phyloP scores from a whole-genome alignment of 2,888 invertebrate species.

The Laspeyria flexula region DNA sequence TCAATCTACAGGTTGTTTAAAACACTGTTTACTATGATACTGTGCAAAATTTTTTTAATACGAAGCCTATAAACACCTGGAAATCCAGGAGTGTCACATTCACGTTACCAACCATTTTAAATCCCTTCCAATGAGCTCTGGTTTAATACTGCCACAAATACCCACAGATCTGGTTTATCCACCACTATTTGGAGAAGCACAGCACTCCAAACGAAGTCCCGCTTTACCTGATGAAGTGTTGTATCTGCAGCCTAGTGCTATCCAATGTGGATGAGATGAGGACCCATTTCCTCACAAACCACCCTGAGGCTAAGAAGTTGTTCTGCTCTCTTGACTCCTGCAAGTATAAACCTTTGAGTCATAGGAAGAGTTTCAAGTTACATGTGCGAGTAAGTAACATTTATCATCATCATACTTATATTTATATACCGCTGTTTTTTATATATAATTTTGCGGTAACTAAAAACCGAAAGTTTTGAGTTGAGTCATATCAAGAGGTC shows the following conservation, averaged over 20 bases:
- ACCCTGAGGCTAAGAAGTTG: conserved; percentile 71
- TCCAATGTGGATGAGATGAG: conserved; percentile 66
- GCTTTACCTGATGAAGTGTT: conserved; percentile 71
- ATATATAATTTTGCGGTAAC: too few species aligned
- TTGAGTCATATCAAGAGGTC: too few species aligned
- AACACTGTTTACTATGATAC: too few species aligned
- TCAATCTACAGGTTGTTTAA: too few species aligned
- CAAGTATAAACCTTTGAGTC: conserved; percentile 72
- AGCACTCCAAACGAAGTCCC: conserved; percentile 33
- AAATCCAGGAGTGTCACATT: too few species aligned
- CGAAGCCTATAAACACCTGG: too few species aligned
- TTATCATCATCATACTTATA: too few species aligned
- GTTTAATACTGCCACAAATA: neutral
- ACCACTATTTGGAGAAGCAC: conserved; percentile 72
- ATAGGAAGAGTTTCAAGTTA: conserved; percentile 73
- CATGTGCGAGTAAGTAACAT: conserved; percentile 79
- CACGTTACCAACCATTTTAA: too few species aligned
- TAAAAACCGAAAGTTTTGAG: too few species aligned
- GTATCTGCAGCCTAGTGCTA: conserved; percentile 67
- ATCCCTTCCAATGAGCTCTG: too few species aligned
- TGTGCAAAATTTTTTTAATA: too few species aligned
- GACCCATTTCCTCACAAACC: conserved; percentile 65
- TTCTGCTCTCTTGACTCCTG: conserved; percentile 75
- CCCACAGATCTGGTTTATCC: conserved; percentile 72
- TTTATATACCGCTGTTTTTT: too few species aligned